Base-by-base conservation (phyloP, 2,113 vertebrate species). In the Notarius lentiginosus region DNA sequence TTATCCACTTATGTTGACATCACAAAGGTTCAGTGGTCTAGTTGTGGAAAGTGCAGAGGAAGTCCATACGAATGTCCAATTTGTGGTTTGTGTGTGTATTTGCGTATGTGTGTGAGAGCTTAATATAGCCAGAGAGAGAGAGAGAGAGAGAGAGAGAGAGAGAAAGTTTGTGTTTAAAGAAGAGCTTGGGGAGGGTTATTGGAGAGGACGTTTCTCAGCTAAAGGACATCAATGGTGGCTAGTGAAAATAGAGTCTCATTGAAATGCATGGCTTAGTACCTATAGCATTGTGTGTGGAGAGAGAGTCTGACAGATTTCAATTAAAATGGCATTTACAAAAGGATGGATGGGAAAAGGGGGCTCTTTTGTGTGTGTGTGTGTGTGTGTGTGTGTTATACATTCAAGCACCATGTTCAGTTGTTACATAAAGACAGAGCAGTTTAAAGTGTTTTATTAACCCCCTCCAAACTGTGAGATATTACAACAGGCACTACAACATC, bases 211-310 rank as follows among this genome's bases (percentile, higher is more conserved):
- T 94, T 91, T 87, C 90, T 93, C 93, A 93, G 94, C 89, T 94
- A 91, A 94, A 94, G 91, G 93, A 91, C 90, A 92, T 95, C 92
- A 96, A 94, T 95, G 92, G 94, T 92, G 92, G 90, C 91, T 87
- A 93, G 88, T 91, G 91, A 94, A 96, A 92, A 94, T 94, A 93
- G 94, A 91, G 87, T 90, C 93, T 96, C 92, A 96, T 95, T 96
- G 95, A 96, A 95, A 96, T 97, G 95, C 95, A 95, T 95, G 94
- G 95, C 95, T 95, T 94, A 94, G 93, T 94, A 95, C 93, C 92
- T 95, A 94, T 94, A 91, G 92, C 91, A 91, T 89, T 91, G 92
- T 90, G 92, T 84, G 84, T 88, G 58, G 93, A 92, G 89, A 91
- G 90, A 92, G 89, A 90, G 87, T 91, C 91, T 89, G 93, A 92